Conservation (phyloP, 1,140 invertebrate species). For the Drosophila pectinifera region DNA sequence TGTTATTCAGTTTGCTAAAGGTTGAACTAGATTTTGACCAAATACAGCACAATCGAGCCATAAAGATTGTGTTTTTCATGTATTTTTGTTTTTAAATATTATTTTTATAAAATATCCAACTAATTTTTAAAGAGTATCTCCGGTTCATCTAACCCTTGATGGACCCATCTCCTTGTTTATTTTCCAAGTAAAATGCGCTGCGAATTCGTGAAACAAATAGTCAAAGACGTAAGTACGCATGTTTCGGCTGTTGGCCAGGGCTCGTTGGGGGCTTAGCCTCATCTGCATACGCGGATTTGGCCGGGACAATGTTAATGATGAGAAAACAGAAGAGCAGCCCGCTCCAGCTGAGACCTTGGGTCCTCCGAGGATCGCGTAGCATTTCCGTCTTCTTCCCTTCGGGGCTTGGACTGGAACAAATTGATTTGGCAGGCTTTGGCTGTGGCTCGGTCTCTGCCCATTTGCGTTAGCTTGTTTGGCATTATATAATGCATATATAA, state of each 20-base stretch:
- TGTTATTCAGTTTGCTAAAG: neutral
- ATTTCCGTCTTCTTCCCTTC: conserved; percentile 71
- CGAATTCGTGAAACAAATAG: conserved; percentile 81
- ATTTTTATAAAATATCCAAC: neutral
- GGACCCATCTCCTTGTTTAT: conserved; percentile 31
- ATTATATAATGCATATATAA: conserved; percentile 77
- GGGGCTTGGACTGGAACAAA: conserved; percentile 57
- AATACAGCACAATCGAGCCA: neutral
- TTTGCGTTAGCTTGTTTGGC: conserved; percentile 57
- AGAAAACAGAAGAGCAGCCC: conserved; percentile 49
- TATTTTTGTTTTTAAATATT: too few species aligned
- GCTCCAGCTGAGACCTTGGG: neutral
- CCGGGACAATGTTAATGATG: conserved; percentile 74
- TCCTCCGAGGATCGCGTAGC: conserved; percentile 16
- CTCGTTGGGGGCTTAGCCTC: conserved; percentile 59
- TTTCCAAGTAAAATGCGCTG: conserved; percentile 68
- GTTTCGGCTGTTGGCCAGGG: conserved; percentile 53
- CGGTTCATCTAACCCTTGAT: neutral
- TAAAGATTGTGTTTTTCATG: neutral
- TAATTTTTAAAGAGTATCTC: conserved; percentile 22
- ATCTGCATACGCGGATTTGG: conserved; percentile 69
- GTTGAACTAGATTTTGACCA: too few species aligned
- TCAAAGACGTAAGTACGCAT: conserved; percentile 73
- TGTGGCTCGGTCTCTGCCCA: conserved; percentile 21
- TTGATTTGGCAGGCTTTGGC: conserved; percentile 67